Base-by-base conservation (phyloP, 2,797 vertebrate species). In the Rhyacichthys aspro region DNA sequence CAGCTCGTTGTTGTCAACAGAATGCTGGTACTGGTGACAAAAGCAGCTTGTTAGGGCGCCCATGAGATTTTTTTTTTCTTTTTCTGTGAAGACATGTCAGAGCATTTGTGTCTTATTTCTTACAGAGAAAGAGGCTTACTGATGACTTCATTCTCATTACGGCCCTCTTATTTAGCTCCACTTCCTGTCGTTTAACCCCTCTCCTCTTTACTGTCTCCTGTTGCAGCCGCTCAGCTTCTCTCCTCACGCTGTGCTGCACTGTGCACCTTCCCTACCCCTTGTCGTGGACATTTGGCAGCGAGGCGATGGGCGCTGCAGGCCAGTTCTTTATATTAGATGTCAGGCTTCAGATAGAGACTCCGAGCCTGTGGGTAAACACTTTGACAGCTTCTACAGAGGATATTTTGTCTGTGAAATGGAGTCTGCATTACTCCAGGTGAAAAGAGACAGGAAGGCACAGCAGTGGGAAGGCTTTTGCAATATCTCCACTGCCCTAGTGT, bases 381-480 rank as follows among this genome's bases (percentile, higher is more conserved):
- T 81, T 91, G 89, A 91, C 92, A 91, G 90, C 85, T 87, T 88
- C 84, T 89, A 89, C 81, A 84, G 81, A 88, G 81, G 87, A 89
- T 90, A 87, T 92, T 91, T 90, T 91, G 86, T 93, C 86, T 89
- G 82, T 87, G 88, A 90, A 91, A 91, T 86, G 86, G 87, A 89
- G 76, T 88, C 82, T 79, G 86, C 74, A 89, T 88, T 81, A 84
- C 85, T 88, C 73, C 79, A 79, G 82, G 85, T 84, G 72, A 83
- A 82, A 83, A 70, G 48, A 79, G 77, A 63, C 54, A 72, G 49
- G 59, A 43, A 71, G 49, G 63, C 54, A 53, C 59, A 62, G 57
- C n/a, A 66, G 63, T 33, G 33, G 12, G 65, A 37, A 76, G 38
- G 73, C 56, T 53, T 79, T 65, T 45, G 64, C 37, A 52, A 66